Conservation (phyloP, 1,140 invertebrate species). For the Aphelinus atriplicis region DNA sequence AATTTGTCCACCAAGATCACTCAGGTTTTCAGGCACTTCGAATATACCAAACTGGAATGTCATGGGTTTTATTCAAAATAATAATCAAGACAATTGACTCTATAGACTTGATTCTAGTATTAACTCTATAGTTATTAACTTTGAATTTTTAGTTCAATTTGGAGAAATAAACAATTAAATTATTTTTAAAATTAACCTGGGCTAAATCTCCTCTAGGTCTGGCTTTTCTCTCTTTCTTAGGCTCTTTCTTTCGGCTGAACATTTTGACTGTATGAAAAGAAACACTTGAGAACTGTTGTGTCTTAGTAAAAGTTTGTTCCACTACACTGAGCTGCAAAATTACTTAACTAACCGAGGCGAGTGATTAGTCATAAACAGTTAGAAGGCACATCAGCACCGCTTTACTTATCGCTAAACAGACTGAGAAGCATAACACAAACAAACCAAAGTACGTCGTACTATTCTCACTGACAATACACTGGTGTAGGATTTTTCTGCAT, state of each 20-base stretch:
- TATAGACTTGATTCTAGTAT: slow-evolving; percentile 29
- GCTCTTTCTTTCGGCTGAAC: slow-evolving; percentile 67
- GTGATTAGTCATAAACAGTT: background rate
- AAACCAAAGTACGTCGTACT: no score
- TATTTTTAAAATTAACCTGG: slow-evolving; percentile 56
- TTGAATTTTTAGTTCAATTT: background rate
- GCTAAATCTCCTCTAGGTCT: slow-evolving; percentile 63
- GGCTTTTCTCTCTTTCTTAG: slow-evolving; percentile 51
- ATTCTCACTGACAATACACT: no score
- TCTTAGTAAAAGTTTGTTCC: background rate
- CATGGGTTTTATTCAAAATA: no score
- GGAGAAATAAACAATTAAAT: slow-evolving; percentile 11
- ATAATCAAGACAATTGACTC: no score
- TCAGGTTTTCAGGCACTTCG: slow-evolving; percentile 74
- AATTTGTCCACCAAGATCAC: slow-evolving; percentile 63
- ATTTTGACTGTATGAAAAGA: slow-evolving; percentile 49
- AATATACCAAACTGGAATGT: slow-evolving; percentile 77
- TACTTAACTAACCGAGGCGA: background rate
- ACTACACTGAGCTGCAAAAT: background rate
- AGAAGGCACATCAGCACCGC: background rate
- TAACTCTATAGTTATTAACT: slow-evolving; percentile 14
- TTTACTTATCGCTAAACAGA: background rate
- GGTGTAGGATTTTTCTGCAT: no score
- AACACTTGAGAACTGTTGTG: background rate
- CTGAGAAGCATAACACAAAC: background rate